phyloP scores from a whole-genome alignment of 1,140 invertebrate genomes.

The Proctacanthus coquilletti region DNA sequence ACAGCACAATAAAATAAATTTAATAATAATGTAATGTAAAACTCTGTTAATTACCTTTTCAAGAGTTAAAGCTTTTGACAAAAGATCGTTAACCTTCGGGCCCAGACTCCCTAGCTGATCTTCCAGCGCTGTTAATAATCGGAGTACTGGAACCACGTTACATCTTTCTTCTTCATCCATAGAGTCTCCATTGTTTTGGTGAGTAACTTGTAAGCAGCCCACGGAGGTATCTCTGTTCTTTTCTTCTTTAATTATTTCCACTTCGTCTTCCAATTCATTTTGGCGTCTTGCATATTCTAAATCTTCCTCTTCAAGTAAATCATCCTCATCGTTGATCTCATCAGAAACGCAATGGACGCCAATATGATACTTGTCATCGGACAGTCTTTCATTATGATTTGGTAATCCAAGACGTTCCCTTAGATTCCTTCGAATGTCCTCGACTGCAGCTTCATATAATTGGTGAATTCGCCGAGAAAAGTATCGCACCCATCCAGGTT shows the following conservation, averaged over 20 bases:
- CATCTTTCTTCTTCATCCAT: too few relatives aligned
- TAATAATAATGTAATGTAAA: too few relatives aligned
- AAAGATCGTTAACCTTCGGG: slow-evolving; percentile 52
- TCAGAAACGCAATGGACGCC: not conserved
- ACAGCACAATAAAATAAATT: too few relatives aligned
- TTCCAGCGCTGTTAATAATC: slow-evolving; percentile 60
- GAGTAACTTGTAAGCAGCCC: too few relatives aligned
- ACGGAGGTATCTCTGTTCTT: too few relatives aligned
- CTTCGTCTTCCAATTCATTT: too few relatives aligned
- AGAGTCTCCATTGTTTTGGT: too few relatives aligned
- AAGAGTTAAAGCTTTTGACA: slow-evolving; percentile 52
- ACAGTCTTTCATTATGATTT: slow-evolving; percentile 15
- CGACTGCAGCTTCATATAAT: slow-evolving; percentile 41
- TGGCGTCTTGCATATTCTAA: too few relatives aligned
- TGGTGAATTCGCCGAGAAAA: slow-evolving; percentile 64
- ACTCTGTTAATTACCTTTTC: slow-evolving; percentile 32
- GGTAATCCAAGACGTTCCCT: slow-evolving; percentile 18
- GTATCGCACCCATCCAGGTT: slow-evolving; percentile 68
- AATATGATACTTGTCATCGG: slow-evolving; percentile 17
- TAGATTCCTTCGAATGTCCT: slow-evolving; percentile 26
- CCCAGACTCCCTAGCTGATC: slow-evolving; percentile 61
- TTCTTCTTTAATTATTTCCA: too few relatives aligned
- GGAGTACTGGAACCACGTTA: too few relatives aligned
- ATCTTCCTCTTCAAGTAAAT: too few relatives aligned
- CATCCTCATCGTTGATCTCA: too few relatives aligned